Evolutionary conservation across 2,797 vertebrate genomes (phyloP), one percentile per base, ranked within the genome.

Genomic region (Hybognathus amarus): DNA sequence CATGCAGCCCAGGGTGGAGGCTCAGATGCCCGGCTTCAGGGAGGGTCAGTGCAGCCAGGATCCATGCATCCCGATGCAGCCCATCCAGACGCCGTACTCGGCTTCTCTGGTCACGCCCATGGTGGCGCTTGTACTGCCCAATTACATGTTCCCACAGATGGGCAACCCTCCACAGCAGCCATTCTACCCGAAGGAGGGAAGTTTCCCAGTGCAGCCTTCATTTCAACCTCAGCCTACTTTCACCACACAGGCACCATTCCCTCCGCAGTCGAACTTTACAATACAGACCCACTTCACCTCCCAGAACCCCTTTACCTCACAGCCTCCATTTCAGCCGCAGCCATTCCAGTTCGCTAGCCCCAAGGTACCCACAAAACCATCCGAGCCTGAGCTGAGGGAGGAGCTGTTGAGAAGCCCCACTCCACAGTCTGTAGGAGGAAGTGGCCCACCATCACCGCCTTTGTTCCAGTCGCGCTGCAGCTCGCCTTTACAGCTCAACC

Each of bases 381-480:
- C 89, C 0, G 89, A 78, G 0, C 12, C 86, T 11, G 92, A 90
- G 83, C 71, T 83, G 0, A 92, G 87, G 24, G 93, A 93, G 1
- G 93, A 83, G 27, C 90, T 82, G 3, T 97, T 96, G 4, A 90
- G 93, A 6, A 96, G 95, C 36, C 94, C 95, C 64, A 97, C 95
- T 0, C 96, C 95, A 0, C 93, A 91, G 33, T 96, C 95, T 0
- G 59, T 83, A 56, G 91, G 90, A 15, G 92, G 86, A 7, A 89
- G 89, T 1, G 94, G 94, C 67, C 94, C 91, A 11, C 89, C 90
- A 0, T 97, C 96, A 0, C 96, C 96, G 0, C 95, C 96, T 0
- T 89, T 98, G 10, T 97, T 98, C 88, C 96, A 97, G 87, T 99
- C 98, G 0, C 91, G 96, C 22, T 97, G 97, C 91, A 99, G 97